Conservation (phyloP, 2,113 vertebrate species). For the Grus americana region DNA sequence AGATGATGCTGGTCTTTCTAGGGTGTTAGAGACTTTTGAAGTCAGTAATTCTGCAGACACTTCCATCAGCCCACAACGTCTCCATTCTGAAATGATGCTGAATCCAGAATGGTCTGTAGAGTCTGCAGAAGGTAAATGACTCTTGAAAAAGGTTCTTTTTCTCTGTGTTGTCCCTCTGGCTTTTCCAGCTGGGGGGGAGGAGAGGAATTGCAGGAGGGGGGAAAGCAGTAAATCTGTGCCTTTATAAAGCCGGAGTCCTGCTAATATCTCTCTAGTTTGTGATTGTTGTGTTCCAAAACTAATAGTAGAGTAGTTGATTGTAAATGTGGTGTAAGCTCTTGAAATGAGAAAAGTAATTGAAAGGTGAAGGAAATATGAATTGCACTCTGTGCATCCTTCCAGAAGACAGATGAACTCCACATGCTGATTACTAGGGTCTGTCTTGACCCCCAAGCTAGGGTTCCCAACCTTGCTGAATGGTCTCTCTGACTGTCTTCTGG, state of each 20-base stretch:
- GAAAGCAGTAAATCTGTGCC: not conserved
- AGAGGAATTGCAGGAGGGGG: not conserved
- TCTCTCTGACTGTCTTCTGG: not conserved
- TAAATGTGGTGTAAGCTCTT: not conserved
- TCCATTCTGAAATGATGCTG: not conserved
- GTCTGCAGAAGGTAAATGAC: not conserved
- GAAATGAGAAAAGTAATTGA: constrained; percentile 16
- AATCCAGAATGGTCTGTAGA: not conserved
- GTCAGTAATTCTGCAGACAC: not conserved
- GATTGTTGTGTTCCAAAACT: constrained; percentile 56
- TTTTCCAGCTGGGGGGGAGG: not conserved
- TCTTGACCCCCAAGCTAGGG: not conserved
- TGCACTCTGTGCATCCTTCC: not conserved
- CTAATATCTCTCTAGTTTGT: constrained; percentile 36
- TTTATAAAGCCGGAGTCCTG: not conserved
- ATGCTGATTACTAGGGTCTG: not conserved
- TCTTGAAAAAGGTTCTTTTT: not conserved
- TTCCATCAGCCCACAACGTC: not conserved
- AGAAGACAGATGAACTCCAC: not conserved
- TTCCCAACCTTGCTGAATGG: not conserved
- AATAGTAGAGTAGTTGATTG: constrained; percentile 49
- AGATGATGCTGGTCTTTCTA: not conserved
- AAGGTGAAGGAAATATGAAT: not conserved
- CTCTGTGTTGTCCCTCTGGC: not conserved
- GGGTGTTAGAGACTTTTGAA: not conserved